Percentiles rank a stretch among this genome's conserved stretches.
Evolutionary conservation across 2,797 vertebrate genomes (phyloP).

Genomic region (Eospalax fontanierii): DNA sequence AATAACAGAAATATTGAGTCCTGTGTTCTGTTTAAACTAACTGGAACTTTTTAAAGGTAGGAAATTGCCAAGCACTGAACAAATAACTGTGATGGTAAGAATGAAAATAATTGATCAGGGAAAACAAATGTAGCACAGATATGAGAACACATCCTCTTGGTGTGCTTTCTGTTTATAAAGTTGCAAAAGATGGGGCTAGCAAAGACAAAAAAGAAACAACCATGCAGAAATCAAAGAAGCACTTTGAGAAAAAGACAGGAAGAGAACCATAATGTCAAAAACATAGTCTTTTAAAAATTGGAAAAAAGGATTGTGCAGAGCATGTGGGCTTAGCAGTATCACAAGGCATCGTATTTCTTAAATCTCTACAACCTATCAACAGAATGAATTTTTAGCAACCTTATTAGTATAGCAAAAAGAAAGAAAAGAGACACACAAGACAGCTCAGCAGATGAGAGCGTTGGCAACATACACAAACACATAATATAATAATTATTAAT

Average conservation of each 20-base stretch:
- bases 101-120: constrained; percentile 7
- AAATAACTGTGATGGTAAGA: not conserved
- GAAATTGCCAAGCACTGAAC: not conserved
- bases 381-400: not conserved
- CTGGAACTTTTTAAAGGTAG: constrained; percentile 13
- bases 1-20: constrained; percentile 20
- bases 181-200: not conserved
- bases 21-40: constrained; percentile 46
- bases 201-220: constrained; percentile 41
- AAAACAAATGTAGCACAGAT: constrained; percentile 31
- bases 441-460: not conserved
- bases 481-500: too few relatives aligned
- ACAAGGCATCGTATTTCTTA: not conserved
- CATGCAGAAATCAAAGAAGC: constrained; percentile 41
- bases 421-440: not conserved
- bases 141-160: constrained; percentile 2
- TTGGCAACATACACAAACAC: too few relatives aligned
- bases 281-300: too few relatives aligned
- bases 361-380: not conserved
- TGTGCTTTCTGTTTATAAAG: not conserved
- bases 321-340: not conserved
- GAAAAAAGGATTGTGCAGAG: not conserved
- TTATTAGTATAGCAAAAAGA: not conserved
- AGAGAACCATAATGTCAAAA: not conserved
- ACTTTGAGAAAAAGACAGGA: constrained; percentile 39